Conservation (phyloP, 2,113 vertebrate species). For the Myotis davidii region DNA sequence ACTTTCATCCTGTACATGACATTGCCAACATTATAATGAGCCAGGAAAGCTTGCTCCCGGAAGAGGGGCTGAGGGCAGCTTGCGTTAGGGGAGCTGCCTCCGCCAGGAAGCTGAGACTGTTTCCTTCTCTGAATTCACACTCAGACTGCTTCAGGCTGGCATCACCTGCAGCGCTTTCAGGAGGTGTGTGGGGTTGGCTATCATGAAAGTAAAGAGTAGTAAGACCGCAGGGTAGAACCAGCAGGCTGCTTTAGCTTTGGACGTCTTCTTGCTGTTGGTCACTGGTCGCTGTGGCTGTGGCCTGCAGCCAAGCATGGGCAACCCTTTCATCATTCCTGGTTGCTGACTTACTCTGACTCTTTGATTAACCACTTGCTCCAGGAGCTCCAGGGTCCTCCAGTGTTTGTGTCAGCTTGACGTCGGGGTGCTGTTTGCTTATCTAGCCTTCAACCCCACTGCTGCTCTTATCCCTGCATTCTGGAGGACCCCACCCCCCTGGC, state of each 20-base stretch:
- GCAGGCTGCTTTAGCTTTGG: neutral
- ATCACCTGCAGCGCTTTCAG: neutral
- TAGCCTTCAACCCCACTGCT: neutral
- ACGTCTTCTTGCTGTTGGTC: neutral
- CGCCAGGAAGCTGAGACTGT: constrained; percentile 43
- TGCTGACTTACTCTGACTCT: neutral
- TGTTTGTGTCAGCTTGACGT: neutral
- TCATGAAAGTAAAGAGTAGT: neutral
- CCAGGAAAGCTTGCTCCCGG: constrained; percentile 59
- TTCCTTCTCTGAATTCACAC: constrained; percentile 10
- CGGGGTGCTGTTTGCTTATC: neutral
- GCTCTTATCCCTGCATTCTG: neutral
- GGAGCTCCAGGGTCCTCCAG: neutral
- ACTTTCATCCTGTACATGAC: constrained; percentile 64
- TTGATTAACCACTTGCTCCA: neutral
- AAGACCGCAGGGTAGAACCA: neutral
- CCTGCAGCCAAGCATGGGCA: neutral
- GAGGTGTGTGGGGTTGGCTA: neutral
- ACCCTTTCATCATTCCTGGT: neutral
- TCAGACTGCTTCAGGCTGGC: neutral
- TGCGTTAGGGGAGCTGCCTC: constrained; percentile 33
- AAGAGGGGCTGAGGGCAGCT: constrained; percentile 56
- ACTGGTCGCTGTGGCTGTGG: neutral
- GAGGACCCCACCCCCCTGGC: neutral
- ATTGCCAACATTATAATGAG: constrained; percentile 54